phyloP scores from a whole-genome alignment of 2,888 invertebrate species.

The Parapristionchus giblindavisi region DNA sequence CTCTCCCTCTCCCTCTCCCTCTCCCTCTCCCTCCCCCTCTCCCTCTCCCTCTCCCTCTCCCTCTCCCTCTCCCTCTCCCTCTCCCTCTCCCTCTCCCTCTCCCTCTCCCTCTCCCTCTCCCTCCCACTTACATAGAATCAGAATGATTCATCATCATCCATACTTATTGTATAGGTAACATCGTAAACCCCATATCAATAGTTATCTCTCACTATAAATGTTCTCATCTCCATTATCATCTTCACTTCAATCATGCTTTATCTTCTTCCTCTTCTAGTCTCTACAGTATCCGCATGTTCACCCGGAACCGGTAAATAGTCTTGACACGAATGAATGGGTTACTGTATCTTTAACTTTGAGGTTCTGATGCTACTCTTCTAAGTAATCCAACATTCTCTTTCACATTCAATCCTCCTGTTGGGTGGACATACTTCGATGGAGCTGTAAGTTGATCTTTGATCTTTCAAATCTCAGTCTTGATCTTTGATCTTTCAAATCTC shows the following conservation, averaged over 20 bases:
- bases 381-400: constrained; percentile 29
- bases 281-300: not conserved
- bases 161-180: no score
- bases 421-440: constrained; percentile 30
- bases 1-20: not conserved
- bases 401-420: constrained; percentile 28
- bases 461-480: no score
- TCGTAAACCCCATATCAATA: no score
- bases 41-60: not conserved
- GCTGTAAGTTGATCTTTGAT: no score
- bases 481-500: no score
- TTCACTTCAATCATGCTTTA: constrained; percentile 10
- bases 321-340: not conserved
- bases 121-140: not conserved
- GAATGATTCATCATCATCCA: no score
- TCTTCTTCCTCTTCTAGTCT: constrained; percentile 10
- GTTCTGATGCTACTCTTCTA: constrained; percentile 28
- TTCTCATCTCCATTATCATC: no score
- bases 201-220: no score
- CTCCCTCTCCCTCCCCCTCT: not conserved
- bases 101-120: not conserved
- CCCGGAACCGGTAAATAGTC: constrained; percentile 2
- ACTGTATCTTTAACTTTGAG: constrained; percentile 1
- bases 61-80: constrained; percentile 2
- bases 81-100: constrained; percentile 2